A percentile compares a stretch with the other conserved stretches of the same genome.
phyloP scores from a whole-genome alignment of 2,797 vertebrate genomes.

The Sebastes itinus region DNA sequence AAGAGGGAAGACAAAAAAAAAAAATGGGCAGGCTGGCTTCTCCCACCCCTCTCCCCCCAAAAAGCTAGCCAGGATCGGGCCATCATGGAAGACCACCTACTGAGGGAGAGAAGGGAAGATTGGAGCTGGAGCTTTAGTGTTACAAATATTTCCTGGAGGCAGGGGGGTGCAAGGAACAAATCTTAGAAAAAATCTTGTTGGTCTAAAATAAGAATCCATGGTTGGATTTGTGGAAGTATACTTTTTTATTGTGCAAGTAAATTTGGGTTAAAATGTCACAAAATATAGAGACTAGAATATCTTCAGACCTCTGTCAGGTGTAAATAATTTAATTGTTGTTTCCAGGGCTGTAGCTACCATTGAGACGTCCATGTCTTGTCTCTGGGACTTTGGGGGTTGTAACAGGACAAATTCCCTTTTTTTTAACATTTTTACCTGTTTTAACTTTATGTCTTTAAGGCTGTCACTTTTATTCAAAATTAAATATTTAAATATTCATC shows the following conservation, averaged over 20 bases:
- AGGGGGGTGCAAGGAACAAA: constrained; percentile 5
- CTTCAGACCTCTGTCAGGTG: background rate
- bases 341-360: background rate
- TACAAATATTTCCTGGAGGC: constrained; percentile 43
- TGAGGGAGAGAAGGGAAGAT: constrained; percentile 30
- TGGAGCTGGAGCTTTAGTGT: constrained; percentile 56
- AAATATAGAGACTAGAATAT: background rate
- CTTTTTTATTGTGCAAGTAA: background rate
- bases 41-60: background rate
- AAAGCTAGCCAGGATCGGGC: constrained; percentile 19
- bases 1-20: constrained; percentile 49
- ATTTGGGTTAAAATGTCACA: background rate
- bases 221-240: background rate
- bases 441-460: background rate
- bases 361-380: background rate
- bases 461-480: background rate
- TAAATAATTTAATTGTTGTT: constrained; percentile 24
- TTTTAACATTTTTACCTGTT: background rate
- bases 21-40: constrained; percentile 58
- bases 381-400: background rate
- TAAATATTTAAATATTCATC: background rate
- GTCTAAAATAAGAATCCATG: background rate
- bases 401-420: background rate
- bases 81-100: constrained; percentile 47
- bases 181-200: background rate